These are phyloP conservation scores for Bucorvus abyssinicus DNA, from an alignment of 2,797 vertebrate genomes.

Conservation along the genomic window DNA sequence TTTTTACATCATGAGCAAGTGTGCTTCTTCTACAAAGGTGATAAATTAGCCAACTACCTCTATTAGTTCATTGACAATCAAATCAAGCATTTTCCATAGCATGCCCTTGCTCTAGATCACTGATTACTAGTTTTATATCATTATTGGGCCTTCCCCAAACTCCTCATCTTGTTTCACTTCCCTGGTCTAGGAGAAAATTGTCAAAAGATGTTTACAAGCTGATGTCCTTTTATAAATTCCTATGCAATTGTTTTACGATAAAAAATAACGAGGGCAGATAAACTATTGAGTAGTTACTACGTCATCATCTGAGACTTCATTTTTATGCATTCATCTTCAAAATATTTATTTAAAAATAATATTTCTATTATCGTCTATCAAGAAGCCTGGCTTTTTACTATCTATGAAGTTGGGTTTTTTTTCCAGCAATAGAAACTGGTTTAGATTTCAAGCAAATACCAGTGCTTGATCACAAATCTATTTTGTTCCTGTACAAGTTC, in stretches of 20 bases:
- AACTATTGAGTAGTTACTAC: neutral
- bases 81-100: neutral
- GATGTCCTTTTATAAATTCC: neutral
- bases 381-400: neutral
- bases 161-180: neutral
- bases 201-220: neutral
- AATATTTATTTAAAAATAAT: neutral
- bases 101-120: neutral
- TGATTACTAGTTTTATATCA: neutral
- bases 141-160: neutral
- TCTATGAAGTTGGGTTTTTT: neutral
- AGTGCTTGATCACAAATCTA: neutral
- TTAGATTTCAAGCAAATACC: neutral
- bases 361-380: neutral
- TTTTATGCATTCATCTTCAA: neutral
- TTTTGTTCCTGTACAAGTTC: neutral
- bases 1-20: neutral
- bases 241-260: neutral
- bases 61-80: neutral
- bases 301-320: neutral
- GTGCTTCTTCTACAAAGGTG: neutral
- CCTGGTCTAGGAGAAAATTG: neutral
- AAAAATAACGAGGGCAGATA: neutral
- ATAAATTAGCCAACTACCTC: neutral
- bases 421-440: neutral